A percentile compares a stretch with the other conserved stretches of the same genome.
These are phyloP conservation scores for Astreopora myriophthalma DNA, from an alignment of 64 coral and sea anemone genomes.

Conservation along the genomic window DNA sequence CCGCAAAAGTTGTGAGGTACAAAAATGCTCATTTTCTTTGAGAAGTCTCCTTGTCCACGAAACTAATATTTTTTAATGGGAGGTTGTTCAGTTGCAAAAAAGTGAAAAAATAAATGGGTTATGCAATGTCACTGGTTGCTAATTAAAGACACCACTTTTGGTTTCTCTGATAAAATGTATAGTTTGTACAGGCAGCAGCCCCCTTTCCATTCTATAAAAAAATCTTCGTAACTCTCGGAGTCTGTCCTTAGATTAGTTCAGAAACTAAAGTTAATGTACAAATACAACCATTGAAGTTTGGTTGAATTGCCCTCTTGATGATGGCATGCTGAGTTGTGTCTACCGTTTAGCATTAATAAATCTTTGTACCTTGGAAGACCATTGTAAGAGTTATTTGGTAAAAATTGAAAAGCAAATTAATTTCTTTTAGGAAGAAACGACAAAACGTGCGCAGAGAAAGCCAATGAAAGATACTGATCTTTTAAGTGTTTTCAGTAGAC, in stretches of 20 bases:
- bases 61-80: too few species aligned
- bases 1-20: too few species aligned
- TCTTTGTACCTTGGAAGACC: not conserved
- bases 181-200: too few species aligned
- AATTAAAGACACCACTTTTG: not conserved
- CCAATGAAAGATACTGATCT: not conserved
- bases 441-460: not conserved
- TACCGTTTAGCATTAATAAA: not conserved
- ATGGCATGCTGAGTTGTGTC: slow-evolving; percentile 1
- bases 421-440: not conserved
- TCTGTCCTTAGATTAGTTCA: not conserved
- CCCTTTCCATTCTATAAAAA: too few species aligned
- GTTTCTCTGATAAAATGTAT: not conserved
- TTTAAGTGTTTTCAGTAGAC: not conserved
- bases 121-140: not conserved
- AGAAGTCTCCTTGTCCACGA: not conserved
- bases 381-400: not conserved
- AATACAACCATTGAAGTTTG: not conserved
- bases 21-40: not conserved
- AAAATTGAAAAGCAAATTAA: not conserved
- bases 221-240: not conserved
- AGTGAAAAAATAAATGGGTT: not conserved
- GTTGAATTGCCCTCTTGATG: not conserved
- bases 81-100: too few species aligned
- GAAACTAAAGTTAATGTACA: too few species aligned